Base-by-base conservation (phyloP, 2,888 invertebrate species). In the Unio pictorum region DNA sequence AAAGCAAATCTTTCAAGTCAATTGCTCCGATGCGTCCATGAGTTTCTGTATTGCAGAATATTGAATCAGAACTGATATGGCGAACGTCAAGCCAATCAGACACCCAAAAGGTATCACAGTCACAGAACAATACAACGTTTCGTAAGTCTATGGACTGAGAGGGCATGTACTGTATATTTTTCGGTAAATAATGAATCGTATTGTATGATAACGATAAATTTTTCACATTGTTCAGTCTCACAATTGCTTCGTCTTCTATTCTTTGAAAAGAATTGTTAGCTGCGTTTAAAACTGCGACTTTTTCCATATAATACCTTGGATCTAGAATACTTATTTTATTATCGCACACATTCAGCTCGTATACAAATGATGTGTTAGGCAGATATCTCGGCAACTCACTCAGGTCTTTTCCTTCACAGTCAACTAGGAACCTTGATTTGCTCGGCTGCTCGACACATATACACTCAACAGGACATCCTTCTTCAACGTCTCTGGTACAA, bases 381-480 rank as follows among this genome's bases (percentile, higher is more conserved):
- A 68, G n/a, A n/a, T 23, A 26, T 6, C 26, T 3, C 4, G 68
- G 68, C 34, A 68, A 5, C 4, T 18, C 20, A 15, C 8, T 23
- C 28, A 68, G 17, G 20, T 28, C 34, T 17, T 55, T 26, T n/a
- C 45, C 20, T 28, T 56, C 30, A 62, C 68, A 68, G 28, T 68
- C 45, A 17, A 68, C 68, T 1, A 64, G 15, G 26, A 55, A 55
- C 23, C 56, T 20, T 4, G 17, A 26, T 5, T 30, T 55, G 54
- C 34, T 28, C 28, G 68, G 64, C 45, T 68, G 64, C 28, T 63
- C n/a, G 18, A 55, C 34, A 28, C 68, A 68, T 18, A 5, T n/a
- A n/a, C 68, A 68, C 4, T 54, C 1, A 23, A 17, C 17, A 20
- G 68, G 68, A 8, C 68, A 68, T 57, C 30, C 57, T 5, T 59